Percentiles rank a stretch among this genome's conserved stretches.
These are phyloP conservation scores for Papilio glaucus DNA, from an alignment of 1,140 invertebrate genomes.

Conservation along the genomic window DNA sequence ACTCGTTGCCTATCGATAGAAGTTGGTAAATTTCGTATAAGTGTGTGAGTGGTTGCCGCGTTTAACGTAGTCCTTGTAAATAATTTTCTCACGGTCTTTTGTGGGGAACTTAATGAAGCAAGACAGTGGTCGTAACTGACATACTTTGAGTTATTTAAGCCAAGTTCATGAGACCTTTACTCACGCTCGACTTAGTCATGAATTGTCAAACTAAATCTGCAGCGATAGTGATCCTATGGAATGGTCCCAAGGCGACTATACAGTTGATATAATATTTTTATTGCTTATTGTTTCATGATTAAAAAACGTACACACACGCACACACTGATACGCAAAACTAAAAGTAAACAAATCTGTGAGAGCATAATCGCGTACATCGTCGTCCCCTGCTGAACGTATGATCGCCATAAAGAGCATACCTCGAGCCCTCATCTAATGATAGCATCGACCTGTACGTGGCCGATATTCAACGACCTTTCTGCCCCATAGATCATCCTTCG, in stretches of 20 bases:
- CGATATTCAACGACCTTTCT: no score
- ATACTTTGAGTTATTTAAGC: slow-evolving; percentile 37
- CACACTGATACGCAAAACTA: no score
- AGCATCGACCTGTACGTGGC: no score
- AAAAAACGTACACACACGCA: no score
- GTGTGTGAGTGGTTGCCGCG: slow-evolving; percentile 1
- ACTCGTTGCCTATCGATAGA: not conserved
- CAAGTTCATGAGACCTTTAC: slow-evolving; percentile 38
- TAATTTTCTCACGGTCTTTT: slow-evolving; percentile 41
- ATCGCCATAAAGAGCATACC: no score
- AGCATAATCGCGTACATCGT: no score
- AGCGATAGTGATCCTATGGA: not conserved
- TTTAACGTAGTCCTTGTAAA: slow-evolving; percentile 33
- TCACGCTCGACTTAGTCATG: slow-evolving; percentile 24
- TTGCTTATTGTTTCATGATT: slow-evolving; percentile 9
- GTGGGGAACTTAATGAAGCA: slow-evolving; percentile 41
- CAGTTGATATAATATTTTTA: slow-evolving; percentile 5
- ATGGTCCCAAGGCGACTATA: not conserved
- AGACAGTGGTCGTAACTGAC: slow-evolving; percentile 41
- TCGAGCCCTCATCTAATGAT: no score
- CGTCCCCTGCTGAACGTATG: no score
- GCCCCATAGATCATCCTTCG: not conserved
- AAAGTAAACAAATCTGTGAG: no score
- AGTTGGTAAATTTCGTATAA: slow-evolving; percentile 5
- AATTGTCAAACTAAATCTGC: slow-evolving; percentile 26